Percentiles rank a stretch among this genome's conserved stretches.
Conservation (phyloP, 2,797 vertebrate genomes). For the Holocentrus rufus region DNA sequence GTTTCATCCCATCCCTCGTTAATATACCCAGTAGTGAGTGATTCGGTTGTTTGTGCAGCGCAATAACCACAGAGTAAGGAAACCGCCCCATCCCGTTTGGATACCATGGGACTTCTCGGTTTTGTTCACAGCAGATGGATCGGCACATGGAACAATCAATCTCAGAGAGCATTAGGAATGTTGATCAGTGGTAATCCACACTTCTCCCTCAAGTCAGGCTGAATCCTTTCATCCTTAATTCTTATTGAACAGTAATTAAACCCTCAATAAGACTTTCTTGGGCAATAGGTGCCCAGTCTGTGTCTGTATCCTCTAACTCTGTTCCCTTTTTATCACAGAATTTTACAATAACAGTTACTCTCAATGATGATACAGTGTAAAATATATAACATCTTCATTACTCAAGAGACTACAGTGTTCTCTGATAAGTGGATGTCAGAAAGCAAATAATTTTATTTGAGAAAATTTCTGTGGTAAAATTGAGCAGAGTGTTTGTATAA, state of each 20-base stretch:
- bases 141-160: constrained; percentile 58
- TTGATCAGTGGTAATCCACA: constrained; percentile 67
- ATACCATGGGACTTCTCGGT: constrained; percentile 38
- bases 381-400: constrained; percentile 16
- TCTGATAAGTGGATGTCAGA: constrained; percentile 27
- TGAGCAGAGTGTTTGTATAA: not conserved
- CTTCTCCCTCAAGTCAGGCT: constrained; percentile 57
- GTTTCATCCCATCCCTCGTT: constrained; percentile 16
- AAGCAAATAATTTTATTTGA: constrained; percentile 42
- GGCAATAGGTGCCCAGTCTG: constrained; percentile 28
- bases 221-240: constrained; percentile 70
- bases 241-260: constrained; percentile 70
- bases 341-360: constrained; percentile 10
- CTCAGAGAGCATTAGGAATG: constrained; percentile 58
- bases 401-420: not conserved
- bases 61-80: constrained; percentile 34
- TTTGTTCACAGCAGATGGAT: constrained; percentile 50
- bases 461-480: constrained; percentile 8
- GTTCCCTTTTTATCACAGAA: constrained; percentile 18
- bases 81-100: constrained; percentile 25
- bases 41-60: constrained; percentile 22
- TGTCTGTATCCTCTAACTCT: constrained; percentile 26
- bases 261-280: constrained; percentile 57
- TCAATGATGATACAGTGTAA: constrained; percentile 19
- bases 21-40: constrained; percentile 11